Base-by-base conservation (phyloP, 1,140 invertebrate genomes). In the Nasonia longicornis region DNA sequence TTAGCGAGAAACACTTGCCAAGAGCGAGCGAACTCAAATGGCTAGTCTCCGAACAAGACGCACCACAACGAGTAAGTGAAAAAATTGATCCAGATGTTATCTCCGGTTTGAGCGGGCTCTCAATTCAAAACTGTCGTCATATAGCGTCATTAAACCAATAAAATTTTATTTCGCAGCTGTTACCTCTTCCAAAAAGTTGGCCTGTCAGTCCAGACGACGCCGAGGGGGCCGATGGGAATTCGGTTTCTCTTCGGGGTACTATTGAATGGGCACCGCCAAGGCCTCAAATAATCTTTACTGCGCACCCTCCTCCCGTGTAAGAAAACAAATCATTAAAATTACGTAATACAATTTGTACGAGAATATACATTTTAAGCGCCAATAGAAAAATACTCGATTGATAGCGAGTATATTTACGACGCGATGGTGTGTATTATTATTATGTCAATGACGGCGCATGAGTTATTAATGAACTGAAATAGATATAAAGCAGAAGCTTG, bases 201-300 rank as follows among this genome's bases (percentile, higher is more conserved):
- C 93, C 94, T 12, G 88, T 94, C 7, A 93, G 92, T 87, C 93
- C 94, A 14, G 94, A 95, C 87, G 92, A 93, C 74, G 83, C 84
- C n/a, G 89, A 91, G 80, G 86, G 86, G 71, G 84, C 87, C 31
- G 88, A 91, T 48, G 86, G 89, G 63, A 85, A 90, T 75, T 85
- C 92, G 81, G 93, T 93, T 66, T 87, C 92, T 38, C 85, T 96
- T 7, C 89, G 96, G 29, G 96, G 96, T 14, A 97, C 95, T 14
- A 85, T 91, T 45, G 95, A 95, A 84, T 97, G 96, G 96, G 96
- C 96, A 0, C 96, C 96, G 20, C 96, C 96, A 0, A 90, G 96
- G 81, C 92, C 95, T 20, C 96, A 97, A 88, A 95, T 97, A 77
- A 96, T 97, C 79, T 96, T 96, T 85, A 96, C 95, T 16, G 90